Conservation (phyloP, 2,797 vertebrate genomes). For the Hyperoplus immaculatus region DNA sequence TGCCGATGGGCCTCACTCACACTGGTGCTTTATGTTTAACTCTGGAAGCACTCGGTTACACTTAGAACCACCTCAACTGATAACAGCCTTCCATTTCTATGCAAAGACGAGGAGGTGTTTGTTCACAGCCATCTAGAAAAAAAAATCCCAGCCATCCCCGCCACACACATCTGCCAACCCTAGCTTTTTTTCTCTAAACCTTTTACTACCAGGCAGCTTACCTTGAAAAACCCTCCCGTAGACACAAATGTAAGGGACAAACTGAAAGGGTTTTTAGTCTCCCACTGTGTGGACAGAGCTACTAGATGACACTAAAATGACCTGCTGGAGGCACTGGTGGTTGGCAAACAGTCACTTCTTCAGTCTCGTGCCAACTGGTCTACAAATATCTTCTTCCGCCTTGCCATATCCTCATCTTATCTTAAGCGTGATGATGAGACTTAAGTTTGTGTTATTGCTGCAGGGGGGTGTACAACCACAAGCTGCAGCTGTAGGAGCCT, state of each 20-base stretch:
- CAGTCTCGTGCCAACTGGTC: constrained; percentile 72
- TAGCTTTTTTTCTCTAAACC: constrained; percentile 54
- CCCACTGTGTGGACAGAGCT: constrained; percentile 55
- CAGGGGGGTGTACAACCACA: constrained; percentile 35
- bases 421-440: constrained; percentile 37
- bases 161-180: constrained; percentile 53
- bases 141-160: constrained; percentile 42
- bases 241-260: constrained; percentile 47
- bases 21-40: constrained; percentile 80
- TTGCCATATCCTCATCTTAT: constrained; percentile 57
- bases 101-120: constrained; percentile 84
- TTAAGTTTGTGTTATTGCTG: constrained; percentile 41
- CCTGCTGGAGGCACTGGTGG: constrained; percentile 62
- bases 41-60: constrained; percentile 79
- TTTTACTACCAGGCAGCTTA: constrained; percentile 79
- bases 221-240: constrained; percentile 38
- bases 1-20: constrained; percentile 72
- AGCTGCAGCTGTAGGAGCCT: constrained; percentile 50
- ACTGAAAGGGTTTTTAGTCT: constrained; percentile 33
- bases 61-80: constrained; percentile 80
- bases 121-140: constrained; percentile 69
- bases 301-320: constrained; percentile 67
- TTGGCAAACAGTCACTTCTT: constrained; percentile 52
- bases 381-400: constrained; percentile 66
- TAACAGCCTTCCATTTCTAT: constrained; percentile 87